Percentiles rank a stretch among this genome's conserved stretches.
phyloP scores from a whole-genome alignment of 1,140 invertebrate species.

The Oreohelix idahoensis region DNA sequence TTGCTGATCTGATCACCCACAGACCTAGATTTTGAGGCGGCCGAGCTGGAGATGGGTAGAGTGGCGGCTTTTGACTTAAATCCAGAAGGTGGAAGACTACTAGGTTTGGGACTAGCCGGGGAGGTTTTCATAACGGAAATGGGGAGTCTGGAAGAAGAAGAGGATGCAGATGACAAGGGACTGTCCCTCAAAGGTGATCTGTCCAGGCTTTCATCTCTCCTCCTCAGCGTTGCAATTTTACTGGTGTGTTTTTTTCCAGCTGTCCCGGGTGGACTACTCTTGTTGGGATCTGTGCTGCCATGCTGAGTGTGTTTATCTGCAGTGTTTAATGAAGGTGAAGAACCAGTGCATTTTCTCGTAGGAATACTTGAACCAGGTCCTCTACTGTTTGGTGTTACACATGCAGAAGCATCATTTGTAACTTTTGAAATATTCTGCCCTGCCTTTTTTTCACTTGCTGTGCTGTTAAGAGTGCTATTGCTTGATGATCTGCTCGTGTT shows the following conservation, averaged over 20 bases:
- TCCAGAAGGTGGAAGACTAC: constrained; percentile 13
- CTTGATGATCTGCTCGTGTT: background rate
- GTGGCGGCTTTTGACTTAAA: constrained; percentile 21
- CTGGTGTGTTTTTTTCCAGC: constrained; percentile 80
- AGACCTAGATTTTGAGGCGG: constrained; percentile 43
- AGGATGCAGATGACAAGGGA: background rate
- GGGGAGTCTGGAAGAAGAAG: constrained; percentile 51
- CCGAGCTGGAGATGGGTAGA: constrained; percentile 25
- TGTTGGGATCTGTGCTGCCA: constrained; percentile 41
- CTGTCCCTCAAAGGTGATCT: constrained; percentile 14
- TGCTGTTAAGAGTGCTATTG: constrained; percentile 22
- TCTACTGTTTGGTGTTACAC: background rate
- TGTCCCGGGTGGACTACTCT: constrained; percentile 30
- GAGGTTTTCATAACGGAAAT: constrained; percentile 30
- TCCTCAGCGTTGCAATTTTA: constrained; percentile 91
- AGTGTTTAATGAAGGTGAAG: constrained; percentile 6
- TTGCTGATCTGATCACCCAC: constrained; percentile 51
- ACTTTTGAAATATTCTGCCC: background rate
- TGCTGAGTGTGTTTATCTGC: constrained; percentile 11
- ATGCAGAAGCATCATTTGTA: background rate
- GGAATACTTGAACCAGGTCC: constrained; percentile 22
- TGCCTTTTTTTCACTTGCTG: constrained; percentile 22
- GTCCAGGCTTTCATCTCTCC: constrained; percentile 75
- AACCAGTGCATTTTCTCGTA: background rate
- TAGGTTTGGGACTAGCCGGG: background rate